phyloP scores from a whole-genome alignment of 2,888 invertebrate species.

The Caradrina kadenii region DNA sequence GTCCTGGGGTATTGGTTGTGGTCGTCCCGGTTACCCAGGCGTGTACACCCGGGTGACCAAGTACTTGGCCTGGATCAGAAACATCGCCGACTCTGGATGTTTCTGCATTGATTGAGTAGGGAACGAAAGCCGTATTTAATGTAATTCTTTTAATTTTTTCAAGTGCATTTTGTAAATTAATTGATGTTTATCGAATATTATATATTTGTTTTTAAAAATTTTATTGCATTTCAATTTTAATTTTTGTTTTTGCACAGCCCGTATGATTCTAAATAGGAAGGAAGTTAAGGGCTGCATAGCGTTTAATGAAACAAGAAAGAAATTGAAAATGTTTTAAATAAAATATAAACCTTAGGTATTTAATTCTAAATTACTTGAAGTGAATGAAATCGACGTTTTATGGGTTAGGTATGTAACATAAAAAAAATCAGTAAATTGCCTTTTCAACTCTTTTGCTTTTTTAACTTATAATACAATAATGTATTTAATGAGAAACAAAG shows the following conservation, averaged over 20 bases:
- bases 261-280: not conserved
- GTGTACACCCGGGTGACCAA: constrained; percentile 96
- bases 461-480: too few relatives aligned
- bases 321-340: too few relatives aligned
- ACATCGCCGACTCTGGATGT: constrained; percentile 94
- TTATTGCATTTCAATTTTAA: not conserved
- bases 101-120: constrained; percentile 70
- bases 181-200: not conserved
- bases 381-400: too few relatives aligned
- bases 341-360: too few relatives aligned
- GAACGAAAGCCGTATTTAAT: not conserved
- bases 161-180: not conserved
- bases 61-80: constrained; percentile 95
- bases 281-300: too few relatives aligned
- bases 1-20: constrained; percentile 97
- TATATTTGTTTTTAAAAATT: not conserved
- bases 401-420: too few relatives aligned
- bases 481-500: too few relatives aligned
- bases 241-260: not conserved
- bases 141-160: not conserved
- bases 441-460: too few relatives aligned
- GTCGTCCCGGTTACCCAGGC: constrained; percentile 95
- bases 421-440: too few relatives aligned
- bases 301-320: too few relatives aligned
- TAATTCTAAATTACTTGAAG: too few relatives aligned